Percentiles rank a stretch among this genome's conserved stretches.
These are phyloP conservation scores for Neodiprion pinetum DNA, from an alignment of 1,140 invertebrate genomes.

Conservation along the genomic window DNA sequence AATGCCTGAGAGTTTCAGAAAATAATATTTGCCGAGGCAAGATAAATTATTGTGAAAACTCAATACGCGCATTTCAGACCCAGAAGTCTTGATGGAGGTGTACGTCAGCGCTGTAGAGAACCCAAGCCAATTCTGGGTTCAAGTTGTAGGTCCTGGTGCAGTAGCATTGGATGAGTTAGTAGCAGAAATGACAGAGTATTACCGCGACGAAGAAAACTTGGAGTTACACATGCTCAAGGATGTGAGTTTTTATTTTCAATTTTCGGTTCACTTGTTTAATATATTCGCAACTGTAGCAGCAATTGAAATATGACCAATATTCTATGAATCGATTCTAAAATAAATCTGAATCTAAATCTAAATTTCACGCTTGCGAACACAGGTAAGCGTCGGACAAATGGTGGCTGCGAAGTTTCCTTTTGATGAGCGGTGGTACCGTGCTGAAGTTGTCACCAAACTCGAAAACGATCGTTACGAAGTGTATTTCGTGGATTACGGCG, in stretches of 20 bases:
- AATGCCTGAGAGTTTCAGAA: too few relatives aligned
- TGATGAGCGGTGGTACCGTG: constrained; percentile 80
- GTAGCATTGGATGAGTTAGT: constrained; percentile 77
- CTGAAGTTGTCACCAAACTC: constrained; percentile 48
- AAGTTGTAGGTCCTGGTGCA: constrained; percentile 75
- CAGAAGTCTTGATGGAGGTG: constrained; percentile 74
- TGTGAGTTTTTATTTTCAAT: constrained; percentile 36
- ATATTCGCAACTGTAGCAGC: neutral
- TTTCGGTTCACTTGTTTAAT: neutral
- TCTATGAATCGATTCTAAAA: too few relatives aligned
- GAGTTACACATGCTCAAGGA: constrained; percentile 63
- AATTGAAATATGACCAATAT: too few relatives aligned
- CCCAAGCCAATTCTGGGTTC: constrained; percentile 85
- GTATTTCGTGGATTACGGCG: constrained; percentile 84
- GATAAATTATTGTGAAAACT: too few relatives aligned
- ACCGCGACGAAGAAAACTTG: constrained; percentile 68
- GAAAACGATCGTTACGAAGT: constrained; percentile 67
- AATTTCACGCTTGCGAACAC: constrained; percentile 35
- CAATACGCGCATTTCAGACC: constrained; percentile 20
- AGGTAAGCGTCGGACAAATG: constrained; percentile 73
- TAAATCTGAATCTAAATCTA: too few relatives aligned
- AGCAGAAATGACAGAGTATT: constrained; percentile 81
- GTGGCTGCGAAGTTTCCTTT: constrained; percentile 79
- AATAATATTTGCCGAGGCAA: too few relatives aligned
- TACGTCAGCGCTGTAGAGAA: constrained; percentile 82